Conservation (phyloP, 2,888 invertebrate genomes). For the Drosophila greeni region DNA sequence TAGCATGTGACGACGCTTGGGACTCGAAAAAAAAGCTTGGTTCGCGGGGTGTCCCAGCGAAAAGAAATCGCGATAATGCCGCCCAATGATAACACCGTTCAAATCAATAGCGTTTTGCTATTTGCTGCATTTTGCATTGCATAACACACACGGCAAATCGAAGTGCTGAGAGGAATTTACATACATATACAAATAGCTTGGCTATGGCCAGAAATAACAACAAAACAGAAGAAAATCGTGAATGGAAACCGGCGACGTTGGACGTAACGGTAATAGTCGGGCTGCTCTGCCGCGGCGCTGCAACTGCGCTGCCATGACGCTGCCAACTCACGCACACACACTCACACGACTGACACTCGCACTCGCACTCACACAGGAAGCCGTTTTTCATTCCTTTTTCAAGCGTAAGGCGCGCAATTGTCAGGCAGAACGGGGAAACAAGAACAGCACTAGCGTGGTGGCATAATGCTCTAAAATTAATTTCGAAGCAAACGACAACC, state of each 20-base stretch:
- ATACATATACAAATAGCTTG: conserved; percentile 18
- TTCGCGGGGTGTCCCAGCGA: conserved; percentile 48
- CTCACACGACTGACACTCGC: conserved; percentile 11
- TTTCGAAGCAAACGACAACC: conserved; percentile 59
- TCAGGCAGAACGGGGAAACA: conserved; percentile 32
- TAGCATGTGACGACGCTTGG: conserved; percentile 54
- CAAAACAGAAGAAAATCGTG: conserved; percentile 41
- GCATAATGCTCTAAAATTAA: conserved; percentile 76
- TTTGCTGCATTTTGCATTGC: conserved; percentile 46
- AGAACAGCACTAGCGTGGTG: conserved; percentile 54
- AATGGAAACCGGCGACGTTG: conserved; percentile 54
- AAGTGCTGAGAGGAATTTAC: conserved; percentile 32
- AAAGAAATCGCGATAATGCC: conserved; percentile 40
- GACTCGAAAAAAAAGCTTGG: conserved; percentile 48
- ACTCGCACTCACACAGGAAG: conserved; percentile 16
- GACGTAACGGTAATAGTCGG: conserved; percentile 39
- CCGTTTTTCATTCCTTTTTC: conserved; percentile 49
- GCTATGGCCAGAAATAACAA: conserved; percentile 40
- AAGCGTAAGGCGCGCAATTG: conserved; percentile 55
- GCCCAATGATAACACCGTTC: conserved; percentile 17
- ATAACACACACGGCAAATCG: conserved; percentile 34
- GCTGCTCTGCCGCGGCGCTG: conserved; percentile 21
- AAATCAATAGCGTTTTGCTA: conserved; percentile 21
- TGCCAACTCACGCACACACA: conserved; percentile 18
- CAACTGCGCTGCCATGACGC: conserved; percentile 31